Conservation (phyloP, 2,888 invertebrate genomes). For the Amblyjoppa proteus region DNA sequence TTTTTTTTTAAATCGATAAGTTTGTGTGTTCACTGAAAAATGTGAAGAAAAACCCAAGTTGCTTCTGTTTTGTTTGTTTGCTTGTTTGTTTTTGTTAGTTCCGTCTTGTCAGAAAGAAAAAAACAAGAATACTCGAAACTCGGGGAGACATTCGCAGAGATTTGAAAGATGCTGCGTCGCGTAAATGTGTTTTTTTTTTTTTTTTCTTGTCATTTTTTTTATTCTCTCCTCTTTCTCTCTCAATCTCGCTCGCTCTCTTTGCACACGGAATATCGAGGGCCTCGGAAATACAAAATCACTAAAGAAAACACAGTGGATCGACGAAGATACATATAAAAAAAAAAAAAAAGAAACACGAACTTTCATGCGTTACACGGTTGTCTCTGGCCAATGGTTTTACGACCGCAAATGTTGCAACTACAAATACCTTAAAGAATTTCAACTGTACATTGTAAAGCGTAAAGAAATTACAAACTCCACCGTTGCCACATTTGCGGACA, state of each 20-base stretch:
- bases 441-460: constrained; percentile 69
- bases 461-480: constrained; percentile 61
- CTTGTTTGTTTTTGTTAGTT: constrained; percentile 50
- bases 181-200: not conserved
- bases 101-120: constrained; percentile 53
- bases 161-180: constrained; percentile 55
- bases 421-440: constrained; percentile 65
- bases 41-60: constrained; percentile 54
- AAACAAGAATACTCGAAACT: constrained; percentile 67
- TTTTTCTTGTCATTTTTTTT: constrained; percentile 7
- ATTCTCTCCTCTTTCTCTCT: not conserved
- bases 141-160: constrained; percentile 58
- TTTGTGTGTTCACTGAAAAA: constrained; percentile 69
- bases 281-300: constrained; percentile 18
- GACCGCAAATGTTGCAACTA: constrained; percentile 65
- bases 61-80: constrained; percentile 47
- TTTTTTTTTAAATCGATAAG: constrained; percentile 29
- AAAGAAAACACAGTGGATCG: constrained; percentile 9
- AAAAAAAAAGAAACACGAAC: constrained; percentile 19
- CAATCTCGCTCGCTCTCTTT: not conserved
- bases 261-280: constrained; percentile 36
- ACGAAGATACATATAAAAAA: not conserved
- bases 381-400: constrained; percentile 21
- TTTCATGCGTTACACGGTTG: constrained; percentile 13
- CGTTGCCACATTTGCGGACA: constrained; percentile 61